Evolutionary conservation across 2,797 vertebrate genomes (phyloP), one percentile per base, ranked within the genome.

Genomic region (Coreius guichenoti): DNA sequence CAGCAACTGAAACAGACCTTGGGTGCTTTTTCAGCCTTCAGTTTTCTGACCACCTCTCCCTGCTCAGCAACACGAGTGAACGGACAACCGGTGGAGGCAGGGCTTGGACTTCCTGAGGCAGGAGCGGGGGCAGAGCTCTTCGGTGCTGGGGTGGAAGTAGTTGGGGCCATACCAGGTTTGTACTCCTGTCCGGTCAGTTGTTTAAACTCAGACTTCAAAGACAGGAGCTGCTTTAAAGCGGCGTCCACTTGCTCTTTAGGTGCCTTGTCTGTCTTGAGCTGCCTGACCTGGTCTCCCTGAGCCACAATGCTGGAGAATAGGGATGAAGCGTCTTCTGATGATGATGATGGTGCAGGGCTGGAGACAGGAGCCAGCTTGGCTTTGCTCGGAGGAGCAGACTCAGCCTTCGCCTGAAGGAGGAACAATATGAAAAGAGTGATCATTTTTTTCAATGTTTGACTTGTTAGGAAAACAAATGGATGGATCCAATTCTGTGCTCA

Each of bases 181-280:
- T 96, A 96, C 16, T 97, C 96, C 78, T 95, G 90, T 72, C 96
- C 96, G 0, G 94, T 96, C 87, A 93, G 86, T 79, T 94, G 89
- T 85, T 95, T 95, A 88, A 95, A 95, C 88, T 93, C 90, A 0
- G 90, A 93, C 92, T 95, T 95, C 0, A 98, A 92, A 58, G 95
- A 91, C 79, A 99, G 91, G 33, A 99, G 96, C 70, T 94, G 93
- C 87, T 98, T 96, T 73, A 99, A 96, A 0, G 97, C 97, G 33
- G 94, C 92, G 81, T 98, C 98, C 16, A 98, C 91, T 51, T 98
- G 96, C 21, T 97, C 96, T 86, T 99, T 99, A 6, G 96, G 84
- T 26, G 97, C 96, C 87, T 97, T 98, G 91, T 94, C 95, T 13
- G 93, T 86, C 93, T 99, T 99, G 51, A 99, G 92, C 74, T 96